Evolutionary conservation across 2,797 vertebrate genomes (phyloP).

Genomic region (Enteromius argenteus): DNA sequence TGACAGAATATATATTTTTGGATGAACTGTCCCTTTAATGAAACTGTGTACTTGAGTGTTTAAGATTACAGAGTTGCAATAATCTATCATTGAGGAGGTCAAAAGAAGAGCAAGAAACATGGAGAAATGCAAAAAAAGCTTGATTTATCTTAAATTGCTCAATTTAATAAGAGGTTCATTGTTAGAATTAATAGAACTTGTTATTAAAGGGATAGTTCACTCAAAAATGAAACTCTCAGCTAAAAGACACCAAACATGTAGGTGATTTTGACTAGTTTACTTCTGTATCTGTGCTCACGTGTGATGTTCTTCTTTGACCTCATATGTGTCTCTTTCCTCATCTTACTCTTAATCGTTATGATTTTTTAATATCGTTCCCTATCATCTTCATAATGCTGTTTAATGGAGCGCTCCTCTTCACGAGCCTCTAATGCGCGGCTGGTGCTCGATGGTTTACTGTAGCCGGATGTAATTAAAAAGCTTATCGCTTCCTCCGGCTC

Average conservation of each 20-base stretch:
- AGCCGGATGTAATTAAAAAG: slow-evolving; percentile 32
- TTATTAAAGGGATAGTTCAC: background rate
- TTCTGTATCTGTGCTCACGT: background rate
- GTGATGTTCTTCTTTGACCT: background rate
- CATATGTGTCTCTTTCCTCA: background rate
- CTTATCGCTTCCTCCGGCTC: slow-evolving; percentile 10
- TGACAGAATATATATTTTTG: background rate
- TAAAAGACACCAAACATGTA: background rate
- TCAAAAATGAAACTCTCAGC: background rate
- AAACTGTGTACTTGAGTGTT: background rate
- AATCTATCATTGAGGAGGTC: background rate
- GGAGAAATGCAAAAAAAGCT: background rate
- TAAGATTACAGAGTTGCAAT: background rate
- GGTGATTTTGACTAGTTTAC: background rate
- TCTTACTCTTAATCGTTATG: slow-evolving; percentile 6
- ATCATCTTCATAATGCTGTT: slow-evolving; percentile 5
- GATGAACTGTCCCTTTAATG: background rate
- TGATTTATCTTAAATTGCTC: background rate
- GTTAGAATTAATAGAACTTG: background rate
- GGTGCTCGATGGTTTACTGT: background rate
- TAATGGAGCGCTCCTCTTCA: background rate
- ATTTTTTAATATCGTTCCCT: slow-evolving; percentile 9
- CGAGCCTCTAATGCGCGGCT: background rate
- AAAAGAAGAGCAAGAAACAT: background rate
- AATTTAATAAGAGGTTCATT: background rate